These are phyloP conservation scores for Idaea dimidiata DNA, from an alignment of 2,888 invertebrate genomes.

Conservation along the genomic window DNA sequence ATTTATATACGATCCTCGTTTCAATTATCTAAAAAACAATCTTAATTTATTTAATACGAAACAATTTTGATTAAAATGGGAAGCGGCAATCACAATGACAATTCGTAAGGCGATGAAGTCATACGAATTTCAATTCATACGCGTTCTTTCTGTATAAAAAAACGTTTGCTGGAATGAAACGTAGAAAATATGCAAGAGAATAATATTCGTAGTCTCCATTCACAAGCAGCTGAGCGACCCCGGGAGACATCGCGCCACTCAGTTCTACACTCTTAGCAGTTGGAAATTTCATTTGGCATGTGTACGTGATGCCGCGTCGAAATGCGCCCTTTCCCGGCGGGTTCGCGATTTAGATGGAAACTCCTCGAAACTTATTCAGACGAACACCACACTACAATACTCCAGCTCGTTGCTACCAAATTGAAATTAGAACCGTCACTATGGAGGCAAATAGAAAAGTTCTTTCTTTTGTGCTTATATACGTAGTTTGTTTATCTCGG, in stretches of 20 bases:
- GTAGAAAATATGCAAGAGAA: constrained; percentile 49
- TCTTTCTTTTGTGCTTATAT: constrained; percentile 18
- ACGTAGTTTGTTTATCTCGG: too few relatives aligned
- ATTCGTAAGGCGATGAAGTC: constrained; percentile 23
- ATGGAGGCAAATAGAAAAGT: constrained; percentile 60
- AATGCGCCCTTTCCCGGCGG: constrained; percentile 61
- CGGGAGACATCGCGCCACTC: constrained; percentile 38
- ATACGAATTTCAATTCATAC: constrained; percentile 37
- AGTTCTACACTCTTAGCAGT: constrained; percentile 55
- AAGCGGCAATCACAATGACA: constrained; percentile 7
- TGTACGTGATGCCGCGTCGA: constrained; percentile 67
- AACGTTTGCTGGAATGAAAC: constrained; percentile 36
- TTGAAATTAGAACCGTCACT: constrained; percentile 65
- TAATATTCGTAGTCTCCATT: constrained; percentile 38
- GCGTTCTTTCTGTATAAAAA: constrained; percentile 27
- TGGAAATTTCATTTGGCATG: constrained; percentile 71
- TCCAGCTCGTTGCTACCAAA: constrained; percentile 59
- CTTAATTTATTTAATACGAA: not conserved
- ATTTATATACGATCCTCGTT: not conserved
- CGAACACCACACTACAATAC: constrained; percentile 53
- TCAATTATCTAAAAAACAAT: not conserved
- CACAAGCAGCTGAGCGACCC: constrained; percentile 42
- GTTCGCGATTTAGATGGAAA: constrained; percentile 54
- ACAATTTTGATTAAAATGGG: constrained; percentile 10
- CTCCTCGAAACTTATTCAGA: constrained; percentile 60